Percentiles rank a stretch among this genome's conserved stretches.
Evolutionary conservation across 2,113 vertebrate species (phyloP).

Genomic region (Merops nubicus): DNA sequence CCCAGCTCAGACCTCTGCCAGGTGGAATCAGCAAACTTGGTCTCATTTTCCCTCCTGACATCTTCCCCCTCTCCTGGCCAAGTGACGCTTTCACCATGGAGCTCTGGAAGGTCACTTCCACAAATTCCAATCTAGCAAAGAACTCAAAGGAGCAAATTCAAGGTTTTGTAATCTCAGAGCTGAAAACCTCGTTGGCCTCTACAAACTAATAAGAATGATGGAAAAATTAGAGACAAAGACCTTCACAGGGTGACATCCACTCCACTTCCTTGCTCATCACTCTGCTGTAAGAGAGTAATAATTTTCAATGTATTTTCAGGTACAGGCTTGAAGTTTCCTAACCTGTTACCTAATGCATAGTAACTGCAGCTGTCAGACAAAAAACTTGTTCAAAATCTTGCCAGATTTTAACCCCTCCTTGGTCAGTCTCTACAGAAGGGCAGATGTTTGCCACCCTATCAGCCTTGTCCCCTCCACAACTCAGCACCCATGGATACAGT

Average conservation of each 20-base stretch:
- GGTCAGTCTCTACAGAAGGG: background rate
- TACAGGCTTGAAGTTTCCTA: background rate
- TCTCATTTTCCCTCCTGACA: background rate
- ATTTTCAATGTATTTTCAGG: background rate
- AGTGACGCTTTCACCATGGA: fast-evolving
- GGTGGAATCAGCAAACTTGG: background rate
- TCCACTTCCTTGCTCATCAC: background rate
- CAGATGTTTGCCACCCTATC: background rate
- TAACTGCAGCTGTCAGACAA: background rate
- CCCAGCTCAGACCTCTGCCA: background rate
- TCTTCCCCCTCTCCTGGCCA: no score
- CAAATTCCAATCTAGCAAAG: background rate
- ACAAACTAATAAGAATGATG: background rate
- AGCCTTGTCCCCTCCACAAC: background rate
- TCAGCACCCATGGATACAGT: background rate
- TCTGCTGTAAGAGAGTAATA: background rate
- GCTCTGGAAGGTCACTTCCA: fast-evolving
- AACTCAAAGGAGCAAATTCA: background rate
- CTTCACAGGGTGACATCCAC: background rate
- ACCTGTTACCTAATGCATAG: background rate
- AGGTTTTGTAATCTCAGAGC: background rate
- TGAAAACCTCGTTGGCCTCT: background rate
- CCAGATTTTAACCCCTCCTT: background rate
- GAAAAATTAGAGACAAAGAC: background rate
- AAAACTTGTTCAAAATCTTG: background rate